Percentiles rank a stretch among this genome's conserved stretches.
Evolutionary conservation across 2,113 vertebrate genomes (phyloP).

Genomic region (pig (Sus scrofa)): DNA sequence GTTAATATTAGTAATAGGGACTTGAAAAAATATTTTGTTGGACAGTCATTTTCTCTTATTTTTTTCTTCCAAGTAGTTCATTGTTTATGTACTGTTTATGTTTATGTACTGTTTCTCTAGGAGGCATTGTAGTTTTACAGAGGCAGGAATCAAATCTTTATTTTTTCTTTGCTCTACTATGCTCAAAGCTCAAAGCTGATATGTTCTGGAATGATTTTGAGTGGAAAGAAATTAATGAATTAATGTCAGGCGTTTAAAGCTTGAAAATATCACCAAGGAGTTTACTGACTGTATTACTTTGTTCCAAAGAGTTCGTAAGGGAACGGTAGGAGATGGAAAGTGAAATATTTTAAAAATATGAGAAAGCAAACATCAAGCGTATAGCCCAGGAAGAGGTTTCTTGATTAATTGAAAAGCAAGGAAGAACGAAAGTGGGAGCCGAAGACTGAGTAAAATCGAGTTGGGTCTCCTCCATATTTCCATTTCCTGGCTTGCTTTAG

Average conservation of each 20-base stretch:
- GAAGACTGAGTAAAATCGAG: slow-evolving; percentile 58
- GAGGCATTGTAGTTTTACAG: not conserved
- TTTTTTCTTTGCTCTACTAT: slow-evolving; percentile 14
- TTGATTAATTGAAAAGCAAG: slow-evolving; percentile 65
- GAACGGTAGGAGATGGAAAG: slow-evolving; percentile 64
- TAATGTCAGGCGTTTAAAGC: slow-evolving; percentile 35
- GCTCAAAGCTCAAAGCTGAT: not conserved
- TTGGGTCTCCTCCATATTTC: not conserved
- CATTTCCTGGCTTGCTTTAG: not conserved
- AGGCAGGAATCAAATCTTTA: slow-evolving; percentile 18
- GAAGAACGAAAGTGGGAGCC: slow-evolving; percentile 49
- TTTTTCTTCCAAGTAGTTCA: not conserved
- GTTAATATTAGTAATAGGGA: not conserved
- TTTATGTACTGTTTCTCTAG: not conserved
- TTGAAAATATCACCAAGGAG: slow-evolving; percentile 56
- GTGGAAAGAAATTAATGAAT: slow-evolving; percentile 38
- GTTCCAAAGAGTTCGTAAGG: slow-evolving; percentile 59
- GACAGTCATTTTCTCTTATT: not conserved
- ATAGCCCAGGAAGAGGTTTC: slow-evolving; percentile 63
- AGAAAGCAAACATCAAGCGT: slow-evolving; percentile 58
- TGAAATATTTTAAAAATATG: slow-evolving; percentile 71
- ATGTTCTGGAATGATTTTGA: slow-evolving; percentile 36
- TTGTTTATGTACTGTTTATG: not conserved
- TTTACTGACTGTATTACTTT: slow-evolving; percentile 55
- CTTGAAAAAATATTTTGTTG: slow-evolving; percentile 26